phyloP scores from a whole-genome alignment of 2,797 vertebrate species.

The Oreortyx pictus region DNA sequence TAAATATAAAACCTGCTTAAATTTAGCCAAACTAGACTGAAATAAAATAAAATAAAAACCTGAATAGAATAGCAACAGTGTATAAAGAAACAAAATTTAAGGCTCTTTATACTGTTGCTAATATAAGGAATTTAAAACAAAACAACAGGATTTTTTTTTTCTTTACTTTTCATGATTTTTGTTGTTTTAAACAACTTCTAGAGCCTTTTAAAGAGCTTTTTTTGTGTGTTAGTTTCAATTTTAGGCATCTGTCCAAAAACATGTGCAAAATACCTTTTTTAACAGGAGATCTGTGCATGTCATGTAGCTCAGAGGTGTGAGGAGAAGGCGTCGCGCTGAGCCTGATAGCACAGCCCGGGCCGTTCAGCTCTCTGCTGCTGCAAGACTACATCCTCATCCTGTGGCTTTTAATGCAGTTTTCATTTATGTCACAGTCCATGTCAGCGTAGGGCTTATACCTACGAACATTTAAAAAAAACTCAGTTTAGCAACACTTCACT shows the following conservation, averaged over 20 bases:
- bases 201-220: not conserved
- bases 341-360: not conserved
- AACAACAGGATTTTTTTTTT: not conserved
- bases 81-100: not conserved
- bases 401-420: fast-evolving
- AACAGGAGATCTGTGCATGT: not conserved
- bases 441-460: not conserved
- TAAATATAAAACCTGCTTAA: not conserved
- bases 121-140: not conserved
- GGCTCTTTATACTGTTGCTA: not conserved
- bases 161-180: not conserved
- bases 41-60: not conserved
- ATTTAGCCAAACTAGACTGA: not conserved
- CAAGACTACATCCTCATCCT: fast-evolving
- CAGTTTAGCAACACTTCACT: not conserved
- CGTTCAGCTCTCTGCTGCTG: not conserved
- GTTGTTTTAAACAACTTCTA: not conserved
- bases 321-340: not conserved
- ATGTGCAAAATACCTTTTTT: not conserved
- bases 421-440: not conserved
- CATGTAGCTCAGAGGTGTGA: not conserved
- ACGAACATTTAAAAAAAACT: not conserved
- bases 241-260: not conserved
- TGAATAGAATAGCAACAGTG: not conserved
- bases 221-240: not conserved